Evolutionary conservation across 2,888 invertebrate species (phyloP).

Genomic region (Oscheius sp.): DNA sequence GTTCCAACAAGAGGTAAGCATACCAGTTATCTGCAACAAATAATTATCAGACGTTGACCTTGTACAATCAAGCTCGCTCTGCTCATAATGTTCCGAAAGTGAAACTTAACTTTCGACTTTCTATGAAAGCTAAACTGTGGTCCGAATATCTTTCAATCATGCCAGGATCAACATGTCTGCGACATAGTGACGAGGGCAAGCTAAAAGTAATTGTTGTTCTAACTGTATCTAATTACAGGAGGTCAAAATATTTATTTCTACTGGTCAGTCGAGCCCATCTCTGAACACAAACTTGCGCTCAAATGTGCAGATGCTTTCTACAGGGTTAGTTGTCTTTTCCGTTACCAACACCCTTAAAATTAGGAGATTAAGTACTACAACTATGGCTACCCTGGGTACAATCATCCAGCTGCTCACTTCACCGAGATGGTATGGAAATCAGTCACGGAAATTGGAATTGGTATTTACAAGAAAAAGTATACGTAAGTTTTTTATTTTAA

Average conservation of each 20-base stretch:
- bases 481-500: constrained; percentile 34
- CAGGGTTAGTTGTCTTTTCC: neutral
- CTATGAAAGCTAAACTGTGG: constrained; percentile 32
- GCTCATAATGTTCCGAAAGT: constrained; percentile 30
- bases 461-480: constrained; percentile 35
- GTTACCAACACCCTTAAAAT: no score
- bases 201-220: neutral
- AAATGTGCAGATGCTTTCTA: constrained; percentile 41
- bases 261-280: constrained; percentile 38
- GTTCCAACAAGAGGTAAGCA: constrained; percentile 10
- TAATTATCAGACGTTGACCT: constrained; percentile 1
- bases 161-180: constrained; percentile 32
- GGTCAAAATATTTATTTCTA: constrained; percentile 50
- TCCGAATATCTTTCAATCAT: constrained; percentile 40
- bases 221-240: constrained; percentile 26
- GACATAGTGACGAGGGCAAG: constrained; percentile 32
- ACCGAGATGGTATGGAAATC: constrained; percentile 51
- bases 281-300: constrained; percentile 38
- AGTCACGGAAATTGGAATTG: constrained; percentile 47
- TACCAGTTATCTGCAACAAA: neutral
- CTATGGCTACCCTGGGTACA: constrained; percentile 41
- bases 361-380: constrained; percentile 49
- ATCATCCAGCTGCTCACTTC: constrained; percentile 45
- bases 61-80: constrained; percentile 30
- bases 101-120: neutral